These are phyloP conservation scores for Pachyramphus minor DNA, from an alignment of 2,113 vertebrate species.

Conservation along the genomic window DNA sequence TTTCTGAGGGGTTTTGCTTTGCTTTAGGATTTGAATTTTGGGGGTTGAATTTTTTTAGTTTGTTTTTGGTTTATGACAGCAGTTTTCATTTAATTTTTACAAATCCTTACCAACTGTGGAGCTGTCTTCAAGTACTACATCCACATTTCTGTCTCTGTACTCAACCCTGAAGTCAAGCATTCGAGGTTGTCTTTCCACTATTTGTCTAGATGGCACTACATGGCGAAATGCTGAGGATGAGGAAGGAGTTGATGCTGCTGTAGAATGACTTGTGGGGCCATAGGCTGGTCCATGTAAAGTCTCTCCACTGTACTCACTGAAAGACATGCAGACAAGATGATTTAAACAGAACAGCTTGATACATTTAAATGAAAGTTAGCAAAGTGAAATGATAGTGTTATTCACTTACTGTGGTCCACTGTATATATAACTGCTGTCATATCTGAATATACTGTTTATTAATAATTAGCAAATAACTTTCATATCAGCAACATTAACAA, in stretches of 20 bases:
- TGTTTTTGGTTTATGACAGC: neutral
- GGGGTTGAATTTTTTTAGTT: neutral
- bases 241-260: conserved; percentile 78
- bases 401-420: neutral
- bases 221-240: conserved; percentile 90
- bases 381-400: neutral
- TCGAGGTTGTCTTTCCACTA: conserved; percentile 91
- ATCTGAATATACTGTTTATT: neutral
- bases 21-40: neutral
- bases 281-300: conserved; percentile 77
- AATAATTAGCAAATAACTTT: neutral
- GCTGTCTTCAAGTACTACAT: conserved; percentile 94
- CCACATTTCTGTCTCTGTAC: conserved; percentile 91
- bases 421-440: neutral
- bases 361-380: neutral
- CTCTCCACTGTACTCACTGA: conserved; percentile 84
- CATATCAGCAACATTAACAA: neutral
- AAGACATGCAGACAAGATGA: neutral
- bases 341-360: neutral
- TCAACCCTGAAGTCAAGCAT: conserved; percentile 97
- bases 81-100: neutral
- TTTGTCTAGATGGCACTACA: conserved; percentile 84
- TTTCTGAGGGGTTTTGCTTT: neutral
- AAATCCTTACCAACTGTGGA: conserved; percentile 89
- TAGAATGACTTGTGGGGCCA: conserved; percentile 71